Conservation (phyloP, 2,888 invertebrate species). For the Spodoptera exigua region DNA sequence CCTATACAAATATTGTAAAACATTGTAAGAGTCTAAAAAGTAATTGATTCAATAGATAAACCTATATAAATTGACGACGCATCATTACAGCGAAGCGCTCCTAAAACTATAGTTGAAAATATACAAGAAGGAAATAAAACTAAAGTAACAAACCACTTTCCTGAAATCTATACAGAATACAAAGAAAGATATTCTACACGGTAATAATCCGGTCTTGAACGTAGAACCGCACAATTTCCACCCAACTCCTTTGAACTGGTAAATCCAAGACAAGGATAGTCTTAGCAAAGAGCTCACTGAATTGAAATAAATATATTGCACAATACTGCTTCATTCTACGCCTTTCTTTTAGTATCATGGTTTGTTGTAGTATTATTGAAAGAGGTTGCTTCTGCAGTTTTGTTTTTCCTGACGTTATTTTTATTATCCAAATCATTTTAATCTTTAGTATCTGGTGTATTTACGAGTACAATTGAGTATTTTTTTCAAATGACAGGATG, state of each 20-base stretch:
- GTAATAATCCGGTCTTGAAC: conserved; percentile 19
- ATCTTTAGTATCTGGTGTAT: too few species aligned
- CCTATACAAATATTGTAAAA: too few species aligned
- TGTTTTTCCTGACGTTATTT: neutral
- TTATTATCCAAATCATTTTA: too few species aligned
- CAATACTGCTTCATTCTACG: conserved; percentile 9
- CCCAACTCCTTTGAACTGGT: conserved; percentile 30
- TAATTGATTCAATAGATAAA: too few species aligned
- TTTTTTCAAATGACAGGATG: too few species aligned
- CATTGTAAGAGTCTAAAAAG: too few species aligned
- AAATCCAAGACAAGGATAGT: conserved; percentile 24
- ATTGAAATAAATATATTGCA: conserved; percentile 16
- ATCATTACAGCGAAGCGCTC: too few species aligned
- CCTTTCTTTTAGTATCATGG: conserved; percentile 8
- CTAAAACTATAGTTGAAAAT: too few species aligned
- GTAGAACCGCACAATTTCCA: conserved; percentile 17
- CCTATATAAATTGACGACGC: too few species aligned
- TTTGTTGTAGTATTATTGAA: conserved; percentile 3
- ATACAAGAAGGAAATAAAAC: too few species aligned
- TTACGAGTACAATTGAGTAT: too few species aligned
- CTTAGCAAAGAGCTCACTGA: conserved; percentile 28
- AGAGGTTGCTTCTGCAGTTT: neutral
- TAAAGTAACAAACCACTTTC: too few species aligned
- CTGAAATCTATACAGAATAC: conserved; percentile 2
- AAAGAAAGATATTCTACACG: conserved; percentile 1